phyloP scores from a whole-genome alignment of 1,140 invertebrate species.

The Pseudomyrmex dendroicus region DNA sequence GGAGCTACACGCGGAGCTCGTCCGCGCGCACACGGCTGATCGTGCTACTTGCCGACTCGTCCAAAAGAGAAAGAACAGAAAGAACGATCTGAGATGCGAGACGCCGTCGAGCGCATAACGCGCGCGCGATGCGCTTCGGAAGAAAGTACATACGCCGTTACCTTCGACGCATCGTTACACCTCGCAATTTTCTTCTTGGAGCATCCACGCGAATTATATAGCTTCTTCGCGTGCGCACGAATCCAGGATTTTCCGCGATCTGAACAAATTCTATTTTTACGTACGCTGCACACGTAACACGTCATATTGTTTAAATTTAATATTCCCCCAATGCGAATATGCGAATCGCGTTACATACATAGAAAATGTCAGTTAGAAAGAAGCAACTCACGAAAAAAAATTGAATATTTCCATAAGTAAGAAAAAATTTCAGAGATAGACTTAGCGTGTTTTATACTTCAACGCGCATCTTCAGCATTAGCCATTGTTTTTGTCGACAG shows the following conservation, averaged over 20 bases:
- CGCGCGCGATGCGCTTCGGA: neutral
- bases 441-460: slow-evolving; percentile 1
- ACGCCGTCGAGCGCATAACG: slow-evolving; percentile 18
- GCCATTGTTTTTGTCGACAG: slow-evolving; percentile 21
- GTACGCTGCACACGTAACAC: neutral
- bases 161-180: slow-evolving; percentile 48
- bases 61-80: neutral
- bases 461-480: neutral
- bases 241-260: neutral
- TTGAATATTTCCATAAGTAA: neutral
- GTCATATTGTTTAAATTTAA: neutral
- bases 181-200: slow-evolving; percentile 30
- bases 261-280: neutral
- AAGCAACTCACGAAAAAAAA: neutral
- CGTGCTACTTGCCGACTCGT: slow-evolving; percentile 39
- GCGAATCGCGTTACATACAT: neutral
- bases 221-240: slow-evolving; percentile 11
- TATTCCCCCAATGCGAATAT: neutral
- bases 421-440: neutral
- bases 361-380: neutral
- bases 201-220: slow-evolving; percentile 1
- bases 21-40: slow-evolving; percentile 19
- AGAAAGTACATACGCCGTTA: slow-evolving; percentile 44
- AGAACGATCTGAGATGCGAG: neutral
- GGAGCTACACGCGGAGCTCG: neutral